Evolutionary conservation across 2,888 invertebrate species (phyloP).

Genomic region (Melikaiella ostensackeni): DNA sequence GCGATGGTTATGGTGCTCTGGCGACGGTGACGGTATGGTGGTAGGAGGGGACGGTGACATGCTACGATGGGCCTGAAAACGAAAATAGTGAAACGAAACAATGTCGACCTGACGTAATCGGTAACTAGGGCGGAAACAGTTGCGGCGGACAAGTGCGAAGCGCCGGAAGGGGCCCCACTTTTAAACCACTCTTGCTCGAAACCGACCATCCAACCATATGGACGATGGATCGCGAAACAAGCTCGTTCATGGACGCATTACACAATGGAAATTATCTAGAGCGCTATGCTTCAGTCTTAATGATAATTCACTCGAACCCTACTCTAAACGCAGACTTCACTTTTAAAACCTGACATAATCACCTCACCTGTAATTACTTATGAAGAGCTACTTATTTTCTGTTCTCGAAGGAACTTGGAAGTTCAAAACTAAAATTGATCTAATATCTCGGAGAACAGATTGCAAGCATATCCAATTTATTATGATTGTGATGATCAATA

Average conservation of each 20-base stretch:
- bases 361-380: conserved; percentile 19
- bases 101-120: conserved; percentile 74
- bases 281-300: conserved; percentile 22
- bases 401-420: not conserved
- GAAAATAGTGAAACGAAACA: conserved; percentile 76
- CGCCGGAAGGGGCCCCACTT: conserved; percentile 69
- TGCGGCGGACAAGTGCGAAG: conserved; percentile 76
- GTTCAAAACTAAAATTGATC: not conserved
- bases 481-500: too few species aligned
- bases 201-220: conserved; percentile 54
- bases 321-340: conserved; percentile 13
- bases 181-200: conserved; percentile 46
- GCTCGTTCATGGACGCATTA: conserved; percentile 38
- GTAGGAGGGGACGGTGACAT: conserved; percentile 67
- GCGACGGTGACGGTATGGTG: conserved; percentile 42
- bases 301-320: conserved; percentile 23
- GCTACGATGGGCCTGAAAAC: conserved; percentile 76
- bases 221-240: conserved; percentile 27
- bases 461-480: not conserved
- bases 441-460: not conserved
- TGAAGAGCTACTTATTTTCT: conserved; percentile 1
- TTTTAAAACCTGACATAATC: conserved; percentile 34
- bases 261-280: conserved; percentile 35
- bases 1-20: conserved; percentile 41
- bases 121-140: conserved; percentile 77